Evolutionary conservation across 2,797 vertebrate species (phyloP), one percentile per base, ranked within the genome.

Genomic region (Oryzias dopingdopingensis): DNA sequence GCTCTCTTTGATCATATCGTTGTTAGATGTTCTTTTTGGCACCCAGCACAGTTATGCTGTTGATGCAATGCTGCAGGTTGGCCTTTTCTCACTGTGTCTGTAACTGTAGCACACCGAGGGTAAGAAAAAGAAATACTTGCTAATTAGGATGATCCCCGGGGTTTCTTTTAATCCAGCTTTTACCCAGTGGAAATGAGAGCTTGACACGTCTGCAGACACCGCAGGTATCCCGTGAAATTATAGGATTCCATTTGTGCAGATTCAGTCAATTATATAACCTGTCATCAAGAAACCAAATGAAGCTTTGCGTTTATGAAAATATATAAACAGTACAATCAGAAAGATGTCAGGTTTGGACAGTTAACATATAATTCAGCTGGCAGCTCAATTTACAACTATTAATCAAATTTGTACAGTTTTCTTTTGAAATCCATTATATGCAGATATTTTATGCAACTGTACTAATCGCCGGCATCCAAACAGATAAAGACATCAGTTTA

Each of bases 81-180:
- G 58, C 56, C 49, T 77, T 72, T 70, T 57, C 68, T 73, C 56
- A 46, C 63, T 41, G 14, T 66, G 52, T 45, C 46, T 70, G 75
- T 70, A 55, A 57, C 49, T 56, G 67, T 59, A 56, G 23, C 56
- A 51, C 45, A 49, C 55, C 58, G 68, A 44, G 48, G 69, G 56
- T 56, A 42, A 14, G 76, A 68, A 23, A 59, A 64, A 67, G 63
- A 55, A 70, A 67, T 53, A 62, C 65, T 67, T 32, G 57, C 69
- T 79, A 78, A 77, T 80, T 81, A 77, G 74, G 67, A 62, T 62
- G 42, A 23, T 61, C 63, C 63, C 42, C 50, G 73, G 52, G 63
- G 64, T 41, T 55, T 64, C 52, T 77, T 56, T 67, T 62, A 10
- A 47, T 49, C 6, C 44, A 53, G 54, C 56, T 58, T 77, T 43